Conservation (phyloP, 2,113 vertebrate genomes). For the Halcyon malimbica region DNA sequence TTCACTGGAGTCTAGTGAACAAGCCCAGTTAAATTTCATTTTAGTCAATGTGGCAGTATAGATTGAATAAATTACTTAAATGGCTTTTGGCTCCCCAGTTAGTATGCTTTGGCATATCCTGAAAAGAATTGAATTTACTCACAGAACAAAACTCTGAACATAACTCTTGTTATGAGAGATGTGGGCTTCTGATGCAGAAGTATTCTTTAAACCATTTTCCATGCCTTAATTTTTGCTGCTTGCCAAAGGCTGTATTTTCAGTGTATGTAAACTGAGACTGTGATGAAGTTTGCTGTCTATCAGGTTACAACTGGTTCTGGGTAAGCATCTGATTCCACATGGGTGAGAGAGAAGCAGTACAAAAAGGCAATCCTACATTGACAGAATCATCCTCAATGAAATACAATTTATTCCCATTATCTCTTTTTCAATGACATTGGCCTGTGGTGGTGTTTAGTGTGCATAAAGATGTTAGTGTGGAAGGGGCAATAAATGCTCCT, state of each 20-base stretch:
- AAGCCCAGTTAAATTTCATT: not conserved
- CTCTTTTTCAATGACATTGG: not conserved
- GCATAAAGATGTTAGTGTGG: not conserved
- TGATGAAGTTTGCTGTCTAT: not conserved
- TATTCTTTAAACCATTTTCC: not conserved
- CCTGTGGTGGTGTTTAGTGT: not conserved
- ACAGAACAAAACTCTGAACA: not conserved
- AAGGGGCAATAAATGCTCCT: not conserved
- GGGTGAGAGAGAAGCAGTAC: rapidly evolving
- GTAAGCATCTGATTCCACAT: not conserved
- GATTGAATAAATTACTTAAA: not conserved
- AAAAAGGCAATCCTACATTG: not conserved
- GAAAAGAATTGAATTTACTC: not conserved
- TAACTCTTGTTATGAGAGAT: not conserved
- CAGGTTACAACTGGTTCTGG: not conserved
- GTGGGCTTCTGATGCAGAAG: not conserved
- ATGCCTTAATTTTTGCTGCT: not conserved
- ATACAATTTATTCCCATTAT: not conserved
- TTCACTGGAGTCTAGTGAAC: not conserved
- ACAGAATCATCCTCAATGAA: not conserved
- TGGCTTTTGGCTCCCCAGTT: not conserved
- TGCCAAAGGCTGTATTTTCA: not conserved
- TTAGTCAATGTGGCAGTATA: not conserved
- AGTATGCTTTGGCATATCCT: not conserved
- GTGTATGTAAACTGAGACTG: not conserved